These are phyloP conservation scores for Tympanoctomys barrerae DNA, from an alignment of 2,797 vertebrate species.

Conservation along the genomic window DNA sequence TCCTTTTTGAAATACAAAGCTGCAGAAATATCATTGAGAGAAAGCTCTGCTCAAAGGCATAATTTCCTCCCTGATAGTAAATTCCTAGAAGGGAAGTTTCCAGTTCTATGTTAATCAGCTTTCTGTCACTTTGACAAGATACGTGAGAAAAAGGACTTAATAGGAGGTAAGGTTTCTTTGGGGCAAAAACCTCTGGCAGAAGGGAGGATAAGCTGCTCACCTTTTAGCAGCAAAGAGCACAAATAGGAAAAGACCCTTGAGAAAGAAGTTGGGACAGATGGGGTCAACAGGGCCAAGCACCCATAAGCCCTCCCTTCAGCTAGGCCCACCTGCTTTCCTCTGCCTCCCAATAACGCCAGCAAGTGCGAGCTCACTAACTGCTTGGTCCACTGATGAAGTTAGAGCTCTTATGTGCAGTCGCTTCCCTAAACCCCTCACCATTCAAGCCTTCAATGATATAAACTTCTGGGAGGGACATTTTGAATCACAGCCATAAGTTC, in stretches of 20 bases:
- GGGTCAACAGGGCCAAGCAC: not conserved
- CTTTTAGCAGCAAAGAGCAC: not conserved
- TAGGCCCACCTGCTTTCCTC: not conserved
- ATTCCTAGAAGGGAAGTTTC: slow-evolving; percentile 30
- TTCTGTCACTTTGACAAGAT: not conserved
- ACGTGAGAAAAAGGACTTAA: not conserved
- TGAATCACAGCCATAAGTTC: not conserved
- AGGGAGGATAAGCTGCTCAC: not conserved
- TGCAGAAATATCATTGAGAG: not conserved
- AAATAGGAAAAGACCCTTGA: not conserved
- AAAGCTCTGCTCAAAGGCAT: not conserved
- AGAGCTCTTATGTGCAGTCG: not conserved
- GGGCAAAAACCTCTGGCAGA: not conserved
- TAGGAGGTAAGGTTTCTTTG: not conserved
- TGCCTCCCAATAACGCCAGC: not conserved
- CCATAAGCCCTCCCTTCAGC: not conserved
- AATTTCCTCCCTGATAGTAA: not conserved
- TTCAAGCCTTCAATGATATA: not conserved
- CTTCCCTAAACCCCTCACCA: not conserved
- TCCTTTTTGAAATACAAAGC: not conserved
- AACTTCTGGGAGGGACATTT: not conserved
- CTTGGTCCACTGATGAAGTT: not conserved
- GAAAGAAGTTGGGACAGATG: not conserved
- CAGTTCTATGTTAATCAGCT: not conserved
- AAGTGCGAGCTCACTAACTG: not conserved